Evolutionary conservation across 2,888 invertebrate species (phyloP), one percentile per base, ranked within the genome.

Genomic region (Eristalis intricaria): DNA sequence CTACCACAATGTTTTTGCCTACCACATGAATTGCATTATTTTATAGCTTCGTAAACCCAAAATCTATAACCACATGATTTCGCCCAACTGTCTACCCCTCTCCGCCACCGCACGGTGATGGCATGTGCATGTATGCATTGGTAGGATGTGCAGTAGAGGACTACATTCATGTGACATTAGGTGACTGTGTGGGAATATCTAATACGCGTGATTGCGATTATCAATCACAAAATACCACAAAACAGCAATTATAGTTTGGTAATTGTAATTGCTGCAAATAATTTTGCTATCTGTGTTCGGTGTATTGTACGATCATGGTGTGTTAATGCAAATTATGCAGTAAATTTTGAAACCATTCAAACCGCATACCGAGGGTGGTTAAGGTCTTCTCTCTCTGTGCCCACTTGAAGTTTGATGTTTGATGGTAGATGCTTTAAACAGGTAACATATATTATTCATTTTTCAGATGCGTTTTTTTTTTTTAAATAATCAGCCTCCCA

Each of bases 201-300:
- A 84, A 87, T 87, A 80, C 79, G 84, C 84, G 83, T 83, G 75
- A 87, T 84, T 84, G 87, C 71, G 79, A 87, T 87, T 87, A 88
- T 88, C 88, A 88, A 88, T 88, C 88, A 84, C 76, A 84, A 88
- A 80, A 88, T 74, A 88, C 88, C 88, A 81, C 88, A 88, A 88
- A 88, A 84, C 81, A 88, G 88, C 88, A 88, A 88, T 88, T 88
- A 88, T 80, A 84, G 84, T 88, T 88, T 74, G 84, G 88, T 88
- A 84, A 81, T 84, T 84, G 88, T 88, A 88, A 88, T 88, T 84
- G 88, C 77, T 84, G 80, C 79, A 32, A 81, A 88, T 88, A 88
- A 84, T 88, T 84, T 66, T 81, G 22, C 71, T 79, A 83, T 80
- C 84, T 66, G 29, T 81, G 69, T 19, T 65, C 32, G 26, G 60